phyloP scores from a whole-genome alignment of 2,888 invertebrate species.

The Pomacea canaliculata region DNA sequence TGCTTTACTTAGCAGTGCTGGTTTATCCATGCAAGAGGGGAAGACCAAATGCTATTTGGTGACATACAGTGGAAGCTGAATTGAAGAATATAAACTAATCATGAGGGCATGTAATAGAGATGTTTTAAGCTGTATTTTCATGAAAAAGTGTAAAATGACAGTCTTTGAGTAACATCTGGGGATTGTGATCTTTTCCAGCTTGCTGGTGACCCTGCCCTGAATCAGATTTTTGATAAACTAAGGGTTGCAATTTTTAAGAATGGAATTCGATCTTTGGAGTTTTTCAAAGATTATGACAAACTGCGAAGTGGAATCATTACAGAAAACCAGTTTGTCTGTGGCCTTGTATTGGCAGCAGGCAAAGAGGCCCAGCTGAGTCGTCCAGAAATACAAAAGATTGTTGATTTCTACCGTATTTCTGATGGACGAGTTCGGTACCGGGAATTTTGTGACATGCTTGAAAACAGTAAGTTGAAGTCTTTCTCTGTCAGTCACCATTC shows the following conservation, averaged over 20 bases:
- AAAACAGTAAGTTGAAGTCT: conserved; percentile 62
- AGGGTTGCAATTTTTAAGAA: conserved; percentile 66
- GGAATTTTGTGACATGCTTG: conserved; percentile 69
- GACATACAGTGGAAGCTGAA: too few species aligned
- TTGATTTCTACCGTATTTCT: conserved; percentile 64
- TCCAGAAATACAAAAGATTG: conserved; percentile 66
- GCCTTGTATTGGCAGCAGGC: conserved; percentile 65
- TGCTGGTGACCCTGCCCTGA: conserved; percentile 60
- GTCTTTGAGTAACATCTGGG: too few species aligned
- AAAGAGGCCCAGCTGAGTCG: conserved; percentile 67
- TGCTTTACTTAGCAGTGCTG: too few species aligned
- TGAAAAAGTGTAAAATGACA: too few species aligned
- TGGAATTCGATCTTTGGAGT: conserved; percentile 67
- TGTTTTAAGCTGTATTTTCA: too few species aligned
- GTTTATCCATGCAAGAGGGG: too few species aligned
- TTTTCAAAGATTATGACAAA: conserved; percentile 69
- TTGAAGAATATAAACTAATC: too few species aligned
- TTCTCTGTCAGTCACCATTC: not conserved
- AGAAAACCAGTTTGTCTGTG: conserved; percentile 69
- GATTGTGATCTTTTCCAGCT: conserved; percentile 43
- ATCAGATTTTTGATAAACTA: conserved; percentile 67
- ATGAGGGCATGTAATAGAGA: too few species aligned
- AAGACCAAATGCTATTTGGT: too few species aligned
- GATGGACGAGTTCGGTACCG: conserved; percentile 67
- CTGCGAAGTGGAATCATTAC: conserved; percentile 67